phyloP scores from a whole-genome alignment of 2,797 vertebrate genomes.

The Gadopsis bispinosus region DNA sequence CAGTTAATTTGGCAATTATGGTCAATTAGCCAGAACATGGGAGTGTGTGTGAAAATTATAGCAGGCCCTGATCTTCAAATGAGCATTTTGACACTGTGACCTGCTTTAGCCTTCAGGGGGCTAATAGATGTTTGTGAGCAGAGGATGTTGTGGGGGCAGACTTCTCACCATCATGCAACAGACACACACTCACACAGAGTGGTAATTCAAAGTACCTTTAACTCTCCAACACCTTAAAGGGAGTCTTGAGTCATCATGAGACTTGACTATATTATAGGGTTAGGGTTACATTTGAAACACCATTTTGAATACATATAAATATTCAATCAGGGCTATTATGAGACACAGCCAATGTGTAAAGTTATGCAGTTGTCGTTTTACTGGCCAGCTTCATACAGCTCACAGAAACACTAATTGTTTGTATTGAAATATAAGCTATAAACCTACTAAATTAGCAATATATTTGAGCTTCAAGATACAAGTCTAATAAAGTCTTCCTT shows the following conservation, averaged over 20 bases:
- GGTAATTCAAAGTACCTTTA: background rate
- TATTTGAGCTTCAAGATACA: background rate
- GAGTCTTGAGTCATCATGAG: too few relatives aligned
- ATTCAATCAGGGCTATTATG: background rate
- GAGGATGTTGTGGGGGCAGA: background rate
- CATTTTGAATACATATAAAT: background rate
- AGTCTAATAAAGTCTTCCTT: background rate
- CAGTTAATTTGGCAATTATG: conserved; percentile 90
- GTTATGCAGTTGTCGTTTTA: background rate
- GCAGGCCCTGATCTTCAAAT: conserved; percentile 56
- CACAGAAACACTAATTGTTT: background rate
- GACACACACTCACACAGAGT: background rate
- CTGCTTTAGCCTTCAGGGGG: conserved; percentile 67
- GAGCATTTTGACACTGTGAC: conserved; percentile 78
- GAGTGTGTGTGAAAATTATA: conserved; percentile 78
- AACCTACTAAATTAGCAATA: background rate
- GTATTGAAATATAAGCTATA: background rate
- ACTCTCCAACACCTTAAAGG: background rate
- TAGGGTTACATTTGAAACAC: background rate
- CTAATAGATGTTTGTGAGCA: conserved; percentile 23
- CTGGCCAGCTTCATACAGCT: background rate
- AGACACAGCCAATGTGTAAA: background rate
- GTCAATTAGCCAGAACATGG: conserved; percentile 87
- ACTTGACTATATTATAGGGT: too few relatives aligned
- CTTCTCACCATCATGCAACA: too few relatives aligned